Conservation (phyloP, 2,888 invertebrate species). For the Eupithecia centaureata region DNA sequence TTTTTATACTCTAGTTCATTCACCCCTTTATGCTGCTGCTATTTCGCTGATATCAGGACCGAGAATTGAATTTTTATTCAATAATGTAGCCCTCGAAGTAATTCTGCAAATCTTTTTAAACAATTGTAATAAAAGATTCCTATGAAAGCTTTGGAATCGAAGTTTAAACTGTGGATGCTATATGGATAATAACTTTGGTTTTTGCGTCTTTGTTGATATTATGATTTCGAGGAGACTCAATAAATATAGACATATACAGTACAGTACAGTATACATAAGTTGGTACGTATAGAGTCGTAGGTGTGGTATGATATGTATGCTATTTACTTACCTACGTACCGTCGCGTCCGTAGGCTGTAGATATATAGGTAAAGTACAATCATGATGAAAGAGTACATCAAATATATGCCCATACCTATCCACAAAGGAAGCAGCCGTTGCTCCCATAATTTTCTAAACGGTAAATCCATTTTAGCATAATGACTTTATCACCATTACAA, state of each 20-base stretch:
- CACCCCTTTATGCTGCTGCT: conserved; percentile 28
- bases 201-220: background rate
- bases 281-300: background rate
- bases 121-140: no score
- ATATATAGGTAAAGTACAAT: conserved; percentile 9
- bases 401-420: background rate
- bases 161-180: background rate
- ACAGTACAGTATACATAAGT: no score
- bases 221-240: background rate
- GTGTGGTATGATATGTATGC: background rate
- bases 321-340: no score
- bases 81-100: background rate
- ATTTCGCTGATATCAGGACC: conserved; percentile 23
- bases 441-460: conserved; percentile 2
- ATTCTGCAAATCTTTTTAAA: no score
- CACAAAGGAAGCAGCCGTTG: background rate
- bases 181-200: conserved; percentile 13
- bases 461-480: conserved; percentile 9
- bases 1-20: conserved; percentile 36
- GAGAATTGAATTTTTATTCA: background rate
- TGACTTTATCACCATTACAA: conserved; percentile 13
- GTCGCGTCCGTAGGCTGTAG: no score
- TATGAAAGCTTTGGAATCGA: background rate
- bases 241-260: no score
- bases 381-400: background rate